phyloP scores from a whole-genome alignment of 2,888 invertebrate species.

The Diplazon laetatorius region DNA sequence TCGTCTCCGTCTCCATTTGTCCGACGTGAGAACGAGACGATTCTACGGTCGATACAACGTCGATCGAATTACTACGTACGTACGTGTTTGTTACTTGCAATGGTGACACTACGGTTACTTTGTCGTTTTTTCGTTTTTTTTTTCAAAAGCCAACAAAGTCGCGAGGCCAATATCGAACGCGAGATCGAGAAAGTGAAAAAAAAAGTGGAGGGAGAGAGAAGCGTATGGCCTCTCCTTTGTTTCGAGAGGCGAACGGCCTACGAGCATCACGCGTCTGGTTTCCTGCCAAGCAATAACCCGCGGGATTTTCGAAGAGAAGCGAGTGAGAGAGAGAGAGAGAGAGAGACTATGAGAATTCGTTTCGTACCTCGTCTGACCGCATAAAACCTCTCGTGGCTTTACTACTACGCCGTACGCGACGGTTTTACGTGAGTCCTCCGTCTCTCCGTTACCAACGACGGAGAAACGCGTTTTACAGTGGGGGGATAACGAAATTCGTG shows the following conservation, averaged over 20 bases:
- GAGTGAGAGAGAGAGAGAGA: slow-evolving; percentile 43
- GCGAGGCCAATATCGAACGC: slow-evolving; percentile 18
- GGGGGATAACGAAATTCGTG: slow-evolving; percentile 60
- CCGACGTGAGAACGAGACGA: background rate
- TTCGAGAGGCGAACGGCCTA: slow-evolving; percentile 62
- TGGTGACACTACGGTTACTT: no score
- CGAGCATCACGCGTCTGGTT: slow-evolving; percentile 76
- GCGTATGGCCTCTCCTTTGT: slow-evolving; percentile 46
- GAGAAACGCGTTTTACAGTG: slow-evolving; percentile 56
- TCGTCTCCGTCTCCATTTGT: slow-evolving; percentile 35
- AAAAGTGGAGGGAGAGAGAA: slow-evolving; percentile 2
- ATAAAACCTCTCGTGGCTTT: slow-evolving; percentile 70
- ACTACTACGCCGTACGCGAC: slow-evolving; percentile 65
- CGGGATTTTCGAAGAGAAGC: slow-evolving; percentile 46
- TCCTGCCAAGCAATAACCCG: slow-evolving; percentile 71
- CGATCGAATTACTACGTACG: slow-evolving; percentile 40
- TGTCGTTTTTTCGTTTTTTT: background rate
- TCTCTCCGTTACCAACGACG: slow-evolving; percentile 52
- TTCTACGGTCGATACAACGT: background rate
- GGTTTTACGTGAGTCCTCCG: slow-evolving; percentile 34
- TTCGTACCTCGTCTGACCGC: slow-evolving; percentile 72
- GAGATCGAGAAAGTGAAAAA: slow-evolving; percentile 7
- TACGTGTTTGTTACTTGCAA: slow-evolving; percentile 16
- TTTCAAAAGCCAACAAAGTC: background rate
- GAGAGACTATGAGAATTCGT: slow-evolving; percentile 55